phyloP scores from a whole-genome alignment of 2,797 vertebrate species.

The Clarias platycephalus region DNA sequence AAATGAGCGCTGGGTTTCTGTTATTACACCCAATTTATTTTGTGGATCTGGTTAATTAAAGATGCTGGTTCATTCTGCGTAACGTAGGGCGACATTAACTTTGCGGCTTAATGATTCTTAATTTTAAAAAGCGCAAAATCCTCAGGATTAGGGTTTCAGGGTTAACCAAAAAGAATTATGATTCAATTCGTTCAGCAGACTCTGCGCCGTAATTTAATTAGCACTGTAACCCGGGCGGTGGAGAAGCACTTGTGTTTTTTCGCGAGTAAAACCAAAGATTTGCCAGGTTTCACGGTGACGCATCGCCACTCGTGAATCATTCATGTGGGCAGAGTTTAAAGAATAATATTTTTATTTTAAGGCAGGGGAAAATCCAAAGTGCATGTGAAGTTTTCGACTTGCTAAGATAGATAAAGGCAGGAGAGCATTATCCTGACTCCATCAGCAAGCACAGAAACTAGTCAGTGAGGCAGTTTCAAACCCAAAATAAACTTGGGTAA shows the following conservation, averaged over 20 bases:
- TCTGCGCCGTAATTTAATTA: constrained; percentile 48
- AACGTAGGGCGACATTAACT: constrained; percentile 38
- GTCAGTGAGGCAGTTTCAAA: constrained; percentile 49
- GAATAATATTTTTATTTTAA: constrained; percentile 47
- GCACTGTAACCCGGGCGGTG: constrained; percentile 29
- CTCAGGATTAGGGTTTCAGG: constrained; percentile 48
- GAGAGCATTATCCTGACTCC: constrained; percentile 35
- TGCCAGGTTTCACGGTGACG: constrained; percentile 25
- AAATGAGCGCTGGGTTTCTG: constrained; percentile 34
- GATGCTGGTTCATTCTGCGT: constrained; percentile 22
- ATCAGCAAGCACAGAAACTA: constrained; percentile 47
- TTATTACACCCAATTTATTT: constrained; percentile 52
- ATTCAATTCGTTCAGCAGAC: constrained; percentile 50
- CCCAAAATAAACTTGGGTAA: constrained; percentile 53
- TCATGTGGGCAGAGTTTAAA: constrained; percentile 47
- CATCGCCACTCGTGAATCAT: constrained; percentile 40
- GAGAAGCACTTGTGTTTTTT: constrained; percentile 34
- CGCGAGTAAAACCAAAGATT: constrained; percentile 15
- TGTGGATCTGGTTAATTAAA: constrained; percentile 48
- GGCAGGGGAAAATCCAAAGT: constrained; percentile 10
- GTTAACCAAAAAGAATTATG: constrained; percentile 52
- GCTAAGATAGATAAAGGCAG: constrained; percentile 36
- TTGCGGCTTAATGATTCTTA: constrained; percentile 41
- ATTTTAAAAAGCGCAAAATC: constrained; percentile 46
- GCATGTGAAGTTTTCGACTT: constrained; percentile 8